Percentiles rank a stretch among this genome's conserved stretches.
phyloP scores from a whole-genome alignment of 1,140 invertebrate species.

The Conus betulinus region DNA sequence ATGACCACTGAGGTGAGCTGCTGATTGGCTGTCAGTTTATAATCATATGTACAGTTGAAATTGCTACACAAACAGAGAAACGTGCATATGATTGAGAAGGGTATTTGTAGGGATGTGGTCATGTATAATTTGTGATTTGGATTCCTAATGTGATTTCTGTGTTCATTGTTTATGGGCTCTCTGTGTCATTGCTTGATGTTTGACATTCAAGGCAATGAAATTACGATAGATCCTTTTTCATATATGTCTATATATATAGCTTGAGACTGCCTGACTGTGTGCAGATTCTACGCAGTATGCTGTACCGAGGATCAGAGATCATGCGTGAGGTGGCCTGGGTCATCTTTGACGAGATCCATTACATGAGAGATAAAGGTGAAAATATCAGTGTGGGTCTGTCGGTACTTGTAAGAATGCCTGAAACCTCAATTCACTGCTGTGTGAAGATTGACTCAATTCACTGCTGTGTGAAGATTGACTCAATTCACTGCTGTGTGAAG shows the following conservation, averaged over 20 bases:
- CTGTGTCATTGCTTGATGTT: no score
- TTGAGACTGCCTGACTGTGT: not conserved
- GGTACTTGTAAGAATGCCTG: not conserved
- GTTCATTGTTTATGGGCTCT: no score
- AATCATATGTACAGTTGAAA: not conserved
- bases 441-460: not conserved
- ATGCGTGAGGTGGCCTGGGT: slow-evolving; percentile 99
- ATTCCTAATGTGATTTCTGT: no score
- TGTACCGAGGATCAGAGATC: slow-evolving; percentile 97
- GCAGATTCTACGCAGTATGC: slow-evolving; percentile 97
- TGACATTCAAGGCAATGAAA: no score
- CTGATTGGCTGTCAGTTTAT: not conserved
- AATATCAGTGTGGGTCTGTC: not conserved
- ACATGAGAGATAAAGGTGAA: slow-evolving; percentile 96
- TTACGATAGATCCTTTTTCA: no score
- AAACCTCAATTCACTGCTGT: not conserved
- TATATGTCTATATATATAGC: no score
- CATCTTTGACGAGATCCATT: slow-evolving; percentile 99
- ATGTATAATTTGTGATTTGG: not conserved
- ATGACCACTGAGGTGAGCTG: slow-evolving; percentile 96
- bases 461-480: not conserved
- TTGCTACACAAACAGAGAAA: no score
- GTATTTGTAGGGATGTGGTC: not conserved
- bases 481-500: not conserved
- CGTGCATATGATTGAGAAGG: not conserved